phyloP scores from a whole-genome alignment of 1,140 invertebrate species.

The Zaprionus taronus region DNA sequence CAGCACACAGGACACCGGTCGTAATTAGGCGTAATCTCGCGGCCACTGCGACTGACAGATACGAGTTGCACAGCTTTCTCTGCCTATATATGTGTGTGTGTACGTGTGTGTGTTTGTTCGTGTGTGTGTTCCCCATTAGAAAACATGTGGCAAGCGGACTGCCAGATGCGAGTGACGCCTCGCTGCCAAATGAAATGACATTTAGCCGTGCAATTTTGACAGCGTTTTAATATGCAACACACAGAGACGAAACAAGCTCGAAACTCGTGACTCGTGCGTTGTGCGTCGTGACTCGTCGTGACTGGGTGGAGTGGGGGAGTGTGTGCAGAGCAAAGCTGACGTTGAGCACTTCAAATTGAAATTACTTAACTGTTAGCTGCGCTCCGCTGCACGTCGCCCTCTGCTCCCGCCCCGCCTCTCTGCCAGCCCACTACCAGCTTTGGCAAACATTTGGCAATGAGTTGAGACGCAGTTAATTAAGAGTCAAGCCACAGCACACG shows the following conservation, averaged over 20 bases:
- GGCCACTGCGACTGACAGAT: slow-evolving; percentile 52
- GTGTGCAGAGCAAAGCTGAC: slow-evolving; percentile 41
- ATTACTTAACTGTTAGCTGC: slow-evolving; percentile 56
- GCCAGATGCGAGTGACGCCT: slow-evolving; percentile 22
- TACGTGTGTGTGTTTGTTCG: slow-evolving; percentile 1
- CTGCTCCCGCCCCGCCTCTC: too few relatives aligned
- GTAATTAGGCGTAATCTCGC: slow-evolving; percentile 63
- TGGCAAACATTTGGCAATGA: slow-evolving; percentile 25
- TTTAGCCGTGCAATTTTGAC: slow-evolving; percentile 76
- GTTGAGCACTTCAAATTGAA: slow-evolving; percentile 63
- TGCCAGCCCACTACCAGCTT: not conserved
- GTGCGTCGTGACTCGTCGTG: not conserved
- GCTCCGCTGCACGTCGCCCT: slow-evolving; percentile 23
- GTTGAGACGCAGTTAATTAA: slow-evolving; percentile 58
- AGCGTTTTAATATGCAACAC: slow-evolving; percentile 72
- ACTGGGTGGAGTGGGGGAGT: slow-evolving; percentile 1
- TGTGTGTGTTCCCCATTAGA: slow-evolving; percentile 23
- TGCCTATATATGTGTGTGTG: not conserved
- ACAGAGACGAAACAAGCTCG: not conserved
- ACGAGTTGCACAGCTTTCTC: not conserved
- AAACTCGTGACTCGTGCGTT: not conserved
- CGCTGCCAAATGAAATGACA: slow-evolving; percentile 71
- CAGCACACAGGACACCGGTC: slow-evolving; percentile 17
- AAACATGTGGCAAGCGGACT: slow-evolving; percentile 16
- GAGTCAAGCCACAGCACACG: slow-evolving; percentile 10